Evolutionary conservation across 2,113 vertebrate genomes (phyloP).

Genomic region (Calonectris borealis): DNA sequence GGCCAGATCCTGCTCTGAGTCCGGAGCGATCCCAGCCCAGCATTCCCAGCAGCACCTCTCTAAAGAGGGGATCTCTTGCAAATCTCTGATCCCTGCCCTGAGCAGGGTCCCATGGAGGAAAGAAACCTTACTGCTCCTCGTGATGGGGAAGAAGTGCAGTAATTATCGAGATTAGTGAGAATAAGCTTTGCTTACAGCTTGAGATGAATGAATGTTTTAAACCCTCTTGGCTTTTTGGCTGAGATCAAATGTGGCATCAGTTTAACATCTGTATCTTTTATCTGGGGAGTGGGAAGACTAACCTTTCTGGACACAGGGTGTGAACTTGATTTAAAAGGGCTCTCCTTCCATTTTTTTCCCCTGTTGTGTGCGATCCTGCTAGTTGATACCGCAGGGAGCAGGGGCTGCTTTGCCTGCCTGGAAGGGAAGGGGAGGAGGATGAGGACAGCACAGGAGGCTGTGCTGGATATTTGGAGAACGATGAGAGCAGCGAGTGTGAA

Average conservation of each 20-base stretch:
- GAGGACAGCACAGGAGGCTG: not conserved
- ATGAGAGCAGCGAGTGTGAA: fast-evolving
- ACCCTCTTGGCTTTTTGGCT: not conserved
- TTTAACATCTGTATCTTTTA: not conserved
- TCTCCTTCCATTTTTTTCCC: not conserved
- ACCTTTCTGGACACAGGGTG: not conserved
- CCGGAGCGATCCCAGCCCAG: not conserved
- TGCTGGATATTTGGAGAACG: not conserved
- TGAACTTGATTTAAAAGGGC: constrained; percentile 14
- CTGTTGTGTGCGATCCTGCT: not conserved
- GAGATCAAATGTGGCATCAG: not conserved
- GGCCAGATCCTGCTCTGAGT: not conserved
- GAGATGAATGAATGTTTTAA: not conserved
- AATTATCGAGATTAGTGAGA: not conserved
- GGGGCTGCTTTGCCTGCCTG: not conserved
- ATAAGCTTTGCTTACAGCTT: not conserved
- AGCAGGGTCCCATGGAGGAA: not conserved
- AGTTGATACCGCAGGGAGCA: not conserved
- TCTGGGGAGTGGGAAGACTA: not conserved
- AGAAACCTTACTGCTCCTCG: not conserved
- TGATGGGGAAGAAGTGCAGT: not conserved
- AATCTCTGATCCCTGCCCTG: not conserved
- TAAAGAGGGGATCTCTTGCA: not conserved
- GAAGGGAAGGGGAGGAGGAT: not conserved
- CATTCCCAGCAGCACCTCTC: not conserved